Base-by-base conservation (phyloP, 2,797 vertebrate species). In the Chloroceryle amazona region DNA sequence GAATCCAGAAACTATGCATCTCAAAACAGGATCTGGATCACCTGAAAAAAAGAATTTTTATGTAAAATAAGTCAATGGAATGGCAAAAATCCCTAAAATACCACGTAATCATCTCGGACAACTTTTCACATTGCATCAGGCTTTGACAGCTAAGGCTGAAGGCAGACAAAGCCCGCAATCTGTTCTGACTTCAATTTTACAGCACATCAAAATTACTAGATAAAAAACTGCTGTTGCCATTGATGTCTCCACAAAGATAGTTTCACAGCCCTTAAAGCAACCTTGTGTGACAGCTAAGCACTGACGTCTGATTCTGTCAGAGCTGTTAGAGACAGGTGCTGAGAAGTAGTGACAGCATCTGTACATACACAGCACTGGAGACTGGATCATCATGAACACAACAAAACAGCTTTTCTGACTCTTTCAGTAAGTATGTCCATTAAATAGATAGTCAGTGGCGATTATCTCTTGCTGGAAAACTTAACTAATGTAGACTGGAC, bases 1-100 rank as follows among this genome's bases (percentile, higher is more conserved):
- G 97, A 99, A 99, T 46, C 99, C 99, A 18, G 99, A 98, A 57
- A 99, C 99, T 42, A 99, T 99, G 96, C 99, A 99, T 90, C 98
- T 98, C 96, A 99, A 98, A 93, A 99, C 99, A 2, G 99, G 99
- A 94, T 99, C 99, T 22, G 99, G 99, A 96, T 99, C 99, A 90
- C 99, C 99, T 99, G 74, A 73, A 95, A 46, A 86, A 61, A 67
- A 67, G 21, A 63, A 16, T 7, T 51, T 47, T 65, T 72, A 29
- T 46, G 55, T 90, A n/a, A 93, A 70, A 65, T 62, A 28, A 75
- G 39, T n/a, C 51, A 90, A 21, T 12, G 14, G 19, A 84, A 88
- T 12, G 22, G 47, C 26, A 91, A 86, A 93, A 83, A 58, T 33
- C 33, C 35, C 41, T 66, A 57, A 63, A 79, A 63, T 5, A 35